Evolutionary conservation across 2,113 vertebrate genomes (phyloP).

Genomic region (Ptilorrhoa leucosticta): DNA sequence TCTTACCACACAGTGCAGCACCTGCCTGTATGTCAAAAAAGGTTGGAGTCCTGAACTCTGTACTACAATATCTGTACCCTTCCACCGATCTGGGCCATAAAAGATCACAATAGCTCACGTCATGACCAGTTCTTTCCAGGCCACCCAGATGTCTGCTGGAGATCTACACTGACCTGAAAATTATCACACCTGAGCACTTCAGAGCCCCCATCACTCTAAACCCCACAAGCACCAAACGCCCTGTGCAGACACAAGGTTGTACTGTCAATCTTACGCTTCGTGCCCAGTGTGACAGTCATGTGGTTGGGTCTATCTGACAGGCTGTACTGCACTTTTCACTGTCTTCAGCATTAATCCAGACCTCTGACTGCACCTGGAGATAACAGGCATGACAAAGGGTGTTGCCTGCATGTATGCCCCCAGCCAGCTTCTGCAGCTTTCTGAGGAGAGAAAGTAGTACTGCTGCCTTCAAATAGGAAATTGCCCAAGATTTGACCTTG

Average conservation of each 20-base stretch:
- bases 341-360: neutral
- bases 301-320: neutral
- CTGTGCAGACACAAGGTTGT: neutral
- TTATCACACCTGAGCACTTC: neutral
- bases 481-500: neutral
- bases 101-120: neutral
- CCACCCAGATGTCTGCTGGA: neutral
- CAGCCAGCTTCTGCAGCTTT: neutral
- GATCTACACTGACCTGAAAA: neutral
- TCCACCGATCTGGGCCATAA: neutral
- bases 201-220: neutral
- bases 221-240: neutral
- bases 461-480: neutral
- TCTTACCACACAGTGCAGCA: too few species aligned
- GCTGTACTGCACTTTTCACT: neutral
- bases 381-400: neutral
- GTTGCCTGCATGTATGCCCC: neutral
- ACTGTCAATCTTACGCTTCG: neutral
- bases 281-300: neutral
- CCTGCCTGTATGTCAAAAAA: neutral
- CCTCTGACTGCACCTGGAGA: neutral
- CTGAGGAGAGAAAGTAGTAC: neutral
- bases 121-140: neutral
- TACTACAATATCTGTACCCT: neutral
- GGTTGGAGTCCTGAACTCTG: neutral